Base-by-base conservation (phyloP, 1,140 invertebrate genomes). In the Muscidifurax raptorellus region DNA sequence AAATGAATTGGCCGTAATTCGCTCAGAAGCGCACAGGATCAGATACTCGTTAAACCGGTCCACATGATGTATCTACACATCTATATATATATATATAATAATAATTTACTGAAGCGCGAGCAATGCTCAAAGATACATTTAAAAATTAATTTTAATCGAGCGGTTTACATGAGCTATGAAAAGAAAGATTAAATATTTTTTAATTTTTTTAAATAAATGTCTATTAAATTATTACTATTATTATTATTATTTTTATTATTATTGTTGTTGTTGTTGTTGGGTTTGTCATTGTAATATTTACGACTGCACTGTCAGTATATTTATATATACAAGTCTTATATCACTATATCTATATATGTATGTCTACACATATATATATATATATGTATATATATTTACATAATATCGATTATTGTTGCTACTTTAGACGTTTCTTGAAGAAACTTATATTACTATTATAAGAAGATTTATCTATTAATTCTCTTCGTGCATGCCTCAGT, bases 241-340 rank as follows among this genome's bases (percentile, higher is more conserved):
- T 22, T 52, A 88, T 89, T 87, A 80, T 87, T 87, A 81, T 87
- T 88, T 80, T 86, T 86, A 84, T 86, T 90, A 87, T 87, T 90
- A 75, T 90, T 89, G 84, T 89, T 90, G 85, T 90, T 88, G 84
- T 90, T 86, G 85, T 88, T 87, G 86, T 86, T 88, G 85, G 87
- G 88, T 87, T 90, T 88, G 87, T 87, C 88, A 86, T 90, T 91
- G 89, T 89, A 89, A 89, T 86, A 87, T 87, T 87, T 90, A 88
- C 89, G 89, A 88, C 88, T 88, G 85, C 75, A 83, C 87, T 87
- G 88, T 86, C 87, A 87, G 86, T 87, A 88, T 59, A 40, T 87
- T 86, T 85, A 87, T 87, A 87, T 64, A 32, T 87, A 86, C 86
- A 87, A 87, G 79, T 88, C 52, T 82, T 82, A 66, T 71, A 75